Evolutionary conservation across 2,888 invertebrate genomes (phyloP), one percentile per base, ranked within the genome.

Genomic region (Hydroisotoma schaefferi): DNA sequence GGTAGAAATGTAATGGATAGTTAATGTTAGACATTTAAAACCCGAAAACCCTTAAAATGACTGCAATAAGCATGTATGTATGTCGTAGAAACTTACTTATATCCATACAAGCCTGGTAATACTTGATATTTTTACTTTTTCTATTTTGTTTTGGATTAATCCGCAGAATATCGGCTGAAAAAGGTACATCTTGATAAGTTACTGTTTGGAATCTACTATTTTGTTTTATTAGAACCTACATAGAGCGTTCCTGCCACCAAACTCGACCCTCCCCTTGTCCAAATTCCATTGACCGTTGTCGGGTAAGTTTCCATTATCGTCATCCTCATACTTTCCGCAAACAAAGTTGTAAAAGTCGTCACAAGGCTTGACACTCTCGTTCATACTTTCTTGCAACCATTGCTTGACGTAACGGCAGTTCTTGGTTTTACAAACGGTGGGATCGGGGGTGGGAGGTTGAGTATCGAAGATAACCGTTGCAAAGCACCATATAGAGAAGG

Each of bases 301-400:
- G 15, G 5, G 28, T 23, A 47, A 26, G 15, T 12, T n/a, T 43
- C 28, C 22, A 46, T 37, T 27, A 15, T 48, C 48, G 1, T 8
- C 0, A 23, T 54, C 54, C 5, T 61, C 33, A 15, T 53, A 51
- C 5, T 48, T 46, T 5, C 68, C 65, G 37, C 68, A 68, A 26
- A 58, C 47, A 46, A 63, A 60, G 47, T 55, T 44, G 40, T 68
- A 65, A 55, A 68, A 68, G 37, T 68, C 53, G 1, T 65, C 65
- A 44, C 68, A 68, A 12, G 68, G 65, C 12, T 60, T 38, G 1
- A 57, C 59, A 1, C 23, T 37, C 6, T 22, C 12, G 20, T 68
- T 57, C 56, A 65, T 63, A 6, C 58, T 38, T 8, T 38, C 33
- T 1, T 18, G 37, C 1, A 67, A 26, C 54, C 62, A 60, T 12